These are phyloP conservation scores for Pseudococcus jackbeardsleyi DNA, from an alignment of 2,888 invertebrate species.

Conservation along the genomic window DNA sequence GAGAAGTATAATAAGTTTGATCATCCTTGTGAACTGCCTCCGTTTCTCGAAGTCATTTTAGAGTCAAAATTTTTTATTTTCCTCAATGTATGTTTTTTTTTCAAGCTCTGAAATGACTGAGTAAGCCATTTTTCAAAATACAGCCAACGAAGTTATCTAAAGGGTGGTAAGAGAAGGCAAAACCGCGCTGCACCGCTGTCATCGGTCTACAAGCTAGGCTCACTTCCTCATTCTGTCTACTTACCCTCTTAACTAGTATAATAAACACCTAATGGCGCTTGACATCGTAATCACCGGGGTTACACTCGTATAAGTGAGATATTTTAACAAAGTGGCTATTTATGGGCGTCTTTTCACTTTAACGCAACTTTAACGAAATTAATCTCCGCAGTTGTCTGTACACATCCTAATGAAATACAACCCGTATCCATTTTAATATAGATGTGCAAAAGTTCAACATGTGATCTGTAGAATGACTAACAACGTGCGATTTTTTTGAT, in stretches of 20 bases:
- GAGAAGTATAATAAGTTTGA: too few species aligned
- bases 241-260: not conserved
- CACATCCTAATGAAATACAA: not conserved
- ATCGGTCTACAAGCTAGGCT: not conserved
- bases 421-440: too few species aligned
- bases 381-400: not conserved
- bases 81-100: too few species aligned
- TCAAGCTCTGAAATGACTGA: too few species aligned
- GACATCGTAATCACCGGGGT: constrained; percentile 14
- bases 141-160: too few species aligned
- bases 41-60: too few species aligned
- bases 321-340: constrained; percentile 16
- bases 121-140: too few species aligned
- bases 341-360: constrained; percentile 16
- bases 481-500: too few species aligned
- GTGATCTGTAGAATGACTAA: too few species aligned
- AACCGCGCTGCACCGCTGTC: not conserved
- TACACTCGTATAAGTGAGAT: constrained; percentile 24
- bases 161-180: not conserved
- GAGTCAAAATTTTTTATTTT: too few species aligned
- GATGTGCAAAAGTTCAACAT: too few species aligned
- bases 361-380: not conserved
- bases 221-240: not conserved
- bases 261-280: constrained; percentile 33
- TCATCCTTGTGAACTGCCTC: too few species aligned